phyloP scores from a whole-genome alignment of 2,888 invertebrate species.

The Podotricha telesiphe region DNA sequence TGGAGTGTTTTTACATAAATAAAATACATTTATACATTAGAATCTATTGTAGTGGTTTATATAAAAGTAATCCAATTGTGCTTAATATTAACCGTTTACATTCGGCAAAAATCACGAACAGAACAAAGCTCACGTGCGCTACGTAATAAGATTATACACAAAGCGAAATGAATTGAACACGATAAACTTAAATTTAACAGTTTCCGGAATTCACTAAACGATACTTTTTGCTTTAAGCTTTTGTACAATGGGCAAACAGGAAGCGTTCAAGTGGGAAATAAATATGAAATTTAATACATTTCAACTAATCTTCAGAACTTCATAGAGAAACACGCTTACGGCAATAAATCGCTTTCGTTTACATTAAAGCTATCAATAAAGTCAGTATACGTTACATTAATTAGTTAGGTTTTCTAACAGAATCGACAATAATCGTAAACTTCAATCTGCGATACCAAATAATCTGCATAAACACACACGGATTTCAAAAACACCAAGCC shows the following conservation, averaged over 20 bases:
- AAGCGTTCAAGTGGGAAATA: slow-evolving; percentile 59
- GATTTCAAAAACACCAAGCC: slow-evolving; percentile 48
- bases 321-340: slow-evolving; percentile 48
- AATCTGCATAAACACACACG: slow-evolving; percentile 64
- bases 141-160: slow-evolving; percentile 71
- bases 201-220: slow-evolving; percentile 67
- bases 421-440: slow-evolving; percentile 73
- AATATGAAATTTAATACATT: slow-evolving; percentile 47
- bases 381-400: slow-evolving; percentile 55
- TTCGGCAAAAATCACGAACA: slow-evolving; percentile 72
- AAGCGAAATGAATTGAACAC: slow-evolving; percentile 56
- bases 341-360: not conserved
- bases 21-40: too few relatives aligned
- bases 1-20: too few relatives aligned
- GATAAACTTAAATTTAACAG: slow-evolving; percentile 58
- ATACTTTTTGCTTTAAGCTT: slow-evolving; percentile 51
- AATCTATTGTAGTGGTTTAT: slow-evolving; percentile 19
- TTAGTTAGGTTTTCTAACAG: slow-evolving; percentile 58
- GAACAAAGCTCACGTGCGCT: slow-evolving; percentile 75
- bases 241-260: slow-evolving; percentile 57
- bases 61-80: slow-evolving; percentile 41
- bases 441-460: slow-evolving; percentile 69
- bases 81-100: slow-evolving; percentile 60
- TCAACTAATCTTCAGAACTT: slow-evolving; percentile 59
- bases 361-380: slow-evolving; percentile 16